Evolutionary conservation across 2,888 invertebrate species (phyloP).

Genomic region (Endotricha flammealis): DNA sequence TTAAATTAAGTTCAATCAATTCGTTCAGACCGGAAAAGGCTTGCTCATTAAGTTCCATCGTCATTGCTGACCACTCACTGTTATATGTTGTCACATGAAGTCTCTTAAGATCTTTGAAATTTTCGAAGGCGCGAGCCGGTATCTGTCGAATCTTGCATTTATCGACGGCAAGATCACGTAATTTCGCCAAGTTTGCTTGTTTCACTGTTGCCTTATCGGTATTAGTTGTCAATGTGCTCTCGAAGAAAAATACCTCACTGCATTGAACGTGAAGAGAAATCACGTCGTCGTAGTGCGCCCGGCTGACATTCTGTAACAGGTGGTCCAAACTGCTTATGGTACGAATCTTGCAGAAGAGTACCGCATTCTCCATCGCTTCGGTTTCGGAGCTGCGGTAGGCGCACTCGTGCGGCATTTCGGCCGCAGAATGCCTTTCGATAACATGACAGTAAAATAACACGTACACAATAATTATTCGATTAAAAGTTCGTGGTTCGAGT

Average conservation of each 20-base stretch:
- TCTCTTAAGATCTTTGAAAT: slow-evolving; percentile 82
- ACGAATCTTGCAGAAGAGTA: slow-evolving; percentile 83
- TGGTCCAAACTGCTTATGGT: slow-evolving; percentile 84
- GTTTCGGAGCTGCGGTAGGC: slow-evolving; percentile 81
- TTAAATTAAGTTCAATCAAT: slow-evolving; percentile 82
- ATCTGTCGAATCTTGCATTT: slow-evolving; percentile 88
- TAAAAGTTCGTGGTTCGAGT: slow-evolving; percentile 70
- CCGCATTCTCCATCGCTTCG: slow-evolving; percentile 75
- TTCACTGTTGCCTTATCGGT: slow-evolving; percentile 64
- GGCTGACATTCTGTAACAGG: slow-evolving; percentile 83
- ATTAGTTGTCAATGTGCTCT: slow-evolving; percentile 81
- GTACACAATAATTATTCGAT: slow-evolving; percentile 69
- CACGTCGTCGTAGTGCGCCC: slow-evolving; percentile 81
- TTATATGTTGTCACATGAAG: slow-evolving; percentile 86
- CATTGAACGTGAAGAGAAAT: slow-evolving; percentile 84
- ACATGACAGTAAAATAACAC: slow-evolving; percentile 72
- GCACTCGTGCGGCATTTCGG: slow-evolving; percentile 82
- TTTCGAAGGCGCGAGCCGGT: slow-evolving; percentile 82
- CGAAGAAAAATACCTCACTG: slow-evolving; percentile 85
- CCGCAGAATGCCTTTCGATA: slow-evolving; percentile 56
- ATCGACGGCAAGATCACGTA: slow-evolving; percentile 84
- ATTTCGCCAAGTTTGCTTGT: slow-evolving; percentile 78
- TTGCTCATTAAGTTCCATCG: slow-evolving; percentile 83
- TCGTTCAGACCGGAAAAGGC: slow-evolving; percentile 83
- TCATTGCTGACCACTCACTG: slow-evolving; percentile 88